These are phyloP conservation scores for Polypedilum pembai DNA, from an alignment of 1,140 invertebrate species.

Conservation along the genomic window DNA sequence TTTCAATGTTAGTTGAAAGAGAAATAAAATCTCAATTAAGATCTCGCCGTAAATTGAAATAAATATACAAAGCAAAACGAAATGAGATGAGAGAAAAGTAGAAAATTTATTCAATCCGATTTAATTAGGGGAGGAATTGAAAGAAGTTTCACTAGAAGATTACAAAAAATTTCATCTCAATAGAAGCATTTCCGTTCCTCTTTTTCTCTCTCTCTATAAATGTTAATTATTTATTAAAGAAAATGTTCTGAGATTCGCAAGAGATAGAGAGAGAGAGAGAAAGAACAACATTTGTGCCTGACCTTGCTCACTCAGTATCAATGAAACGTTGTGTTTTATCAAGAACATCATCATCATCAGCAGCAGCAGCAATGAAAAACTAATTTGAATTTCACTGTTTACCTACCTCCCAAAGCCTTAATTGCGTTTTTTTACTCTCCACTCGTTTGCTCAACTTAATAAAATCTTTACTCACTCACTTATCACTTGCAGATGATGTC, in stretches of 20 bases:
- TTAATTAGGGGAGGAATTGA: too few relatives aligned
- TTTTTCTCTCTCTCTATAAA: neutral
- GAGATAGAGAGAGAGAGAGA: neutral
- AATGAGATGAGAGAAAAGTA: too few relatives aligned
- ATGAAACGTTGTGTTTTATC: neutral
- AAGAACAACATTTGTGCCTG: neutral
- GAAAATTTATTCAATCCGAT: too few relatives aligned
- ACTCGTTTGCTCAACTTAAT: neutral
- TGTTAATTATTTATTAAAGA: slow-evolving; percentile 20
- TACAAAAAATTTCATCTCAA: too few relatives aligned
- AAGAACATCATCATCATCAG: neutral
- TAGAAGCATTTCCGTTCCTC: too few relatives aligned
- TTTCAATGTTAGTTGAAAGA: too few relatives aligned
- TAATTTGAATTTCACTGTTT: neutral
- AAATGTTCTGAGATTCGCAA: neutral
- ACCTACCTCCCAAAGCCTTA: neutral
- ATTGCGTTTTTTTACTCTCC: slow-evolving; percentile 1
- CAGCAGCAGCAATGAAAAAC: neutral
- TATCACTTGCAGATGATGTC: slow-evolving; percentile 41
- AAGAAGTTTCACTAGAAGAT: too few relatives aligned
- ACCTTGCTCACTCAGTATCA: neutral
- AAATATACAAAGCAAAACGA: too few relatives aligned
- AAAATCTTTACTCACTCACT: neutral
- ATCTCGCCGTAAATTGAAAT: too few relatives aligned
- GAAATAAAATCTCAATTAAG: too few relatives aligned